Evolutionary conservation across 2,797 vertebrate genomes (phyloP).

Genomic region (Stomatorhinus walkeri): DNA sequence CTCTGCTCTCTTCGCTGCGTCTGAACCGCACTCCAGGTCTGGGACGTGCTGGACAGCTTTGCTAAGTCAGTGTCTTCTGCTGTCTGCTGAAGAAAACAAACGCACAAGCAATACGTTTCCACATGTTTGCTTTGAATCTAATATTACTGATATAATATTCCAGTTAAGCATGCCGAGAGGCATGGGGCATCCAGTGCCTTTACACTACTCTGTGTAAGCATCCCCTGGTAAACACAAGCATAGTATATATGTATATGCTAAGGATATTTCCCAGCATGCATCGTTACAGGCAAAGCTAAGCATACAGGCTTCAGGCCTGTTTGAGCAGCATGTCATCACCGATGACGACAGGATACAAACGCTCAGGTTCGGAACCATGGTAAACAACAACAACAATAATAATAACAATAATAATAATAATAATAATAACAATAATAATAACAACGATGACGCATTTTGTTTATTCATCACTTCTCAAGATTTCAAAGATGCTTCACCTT

Average conservation of each 20-base stretch:
- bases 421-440: not conserved
- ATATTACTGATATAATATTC: not conserved
- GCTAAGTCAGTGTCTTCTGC: not conserved
- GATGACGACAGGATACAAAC: not conserved
- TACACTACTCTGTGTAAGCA: not conserved
- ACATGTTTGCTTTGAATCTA: not conserved
- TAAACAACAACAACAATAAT: not conserved
- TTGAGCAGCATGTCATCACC: not conserved
- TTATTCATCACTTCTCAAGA: not conserved
- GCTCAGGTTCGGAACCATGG: not conserved
- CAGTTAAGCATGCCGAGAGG: not conserved
- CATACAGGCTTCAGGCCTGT: not conserved
- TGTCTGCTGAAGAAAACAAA: not conserved
- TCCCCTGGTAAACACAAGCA: not conserved
- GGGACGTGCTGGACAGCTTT: not conserved
- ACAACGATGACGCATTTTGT: not conserved
- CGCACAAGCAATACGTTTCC: not conserved
- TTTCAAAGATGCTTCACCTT: not conserved
- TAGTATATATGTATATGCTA: not conserved
- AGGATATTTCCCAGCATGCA: not conserved
- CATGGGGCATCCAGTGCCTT: not conserved
- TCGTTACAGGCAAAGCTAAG: not conserved
- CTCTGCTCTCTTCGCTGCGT: not conserved
- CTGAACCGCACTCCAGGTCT: not conserved
- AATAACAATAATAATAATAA: not conserved